Conservation (phyloP, 2,797 vertebrate genomes). For the Rhinogobio ventralis region DNA sequence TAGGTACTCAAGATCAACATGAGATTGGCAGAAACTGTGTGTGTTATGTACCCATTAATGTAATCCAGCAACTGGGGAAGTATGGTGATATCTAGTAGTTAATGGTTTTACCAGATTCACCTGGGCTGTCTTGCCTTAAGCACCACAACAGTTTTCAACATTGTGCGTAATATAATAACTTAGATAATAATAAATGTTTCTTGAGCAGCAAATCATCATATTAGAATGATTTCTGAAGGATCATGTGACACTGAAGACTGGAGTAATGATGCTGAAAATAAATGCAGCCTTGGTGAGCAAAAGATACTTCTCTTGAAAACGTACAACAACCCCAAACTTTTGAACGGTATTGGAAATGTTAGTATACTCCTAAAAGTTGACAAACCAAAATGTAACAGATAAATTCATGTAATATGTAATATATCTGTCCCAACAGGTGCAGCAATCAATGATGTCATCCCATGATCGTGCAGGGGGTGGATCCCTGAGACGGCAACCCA, state of each 20-base stretch:
- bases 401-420: neutral
- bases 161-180: neutral
- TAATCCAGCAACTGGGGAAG: too few species aligned
- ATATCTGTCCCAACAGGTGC: constrained; percentile 77
- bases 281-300: neutral
- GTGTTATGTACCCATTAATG: too few species aligned
- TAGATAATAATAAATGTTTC: neutral
- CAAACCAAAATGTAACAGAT: neutral
- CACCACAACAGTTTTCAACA: neutral
- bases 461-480: constrained; percentile 82
- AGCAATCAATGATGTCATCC: constrained; percentile 84
- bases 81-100: too few species aligned
- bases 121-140: neutral
- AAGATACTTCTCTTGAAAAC: neutral
- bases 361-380: neutral
- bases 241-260: neutral
- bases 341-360: neutral
- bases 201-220: too few species aligned
- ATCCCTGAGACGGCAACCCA: constrained; percentile 84
- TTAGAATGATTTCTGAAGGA: neutral
- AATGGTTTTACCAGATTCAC: too few species aligned
- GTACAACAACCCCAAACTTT: neutral
- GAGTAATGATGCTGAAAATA: neutral
- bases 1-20: too few species aligned
- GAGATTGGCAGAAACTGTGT: too few species aligned